Percentiles rank a stretch among this genome's conserved stretches.
Conservation (phyloP, 2,797 vertebrate species). For the Margarornis squamiger region DNA sequence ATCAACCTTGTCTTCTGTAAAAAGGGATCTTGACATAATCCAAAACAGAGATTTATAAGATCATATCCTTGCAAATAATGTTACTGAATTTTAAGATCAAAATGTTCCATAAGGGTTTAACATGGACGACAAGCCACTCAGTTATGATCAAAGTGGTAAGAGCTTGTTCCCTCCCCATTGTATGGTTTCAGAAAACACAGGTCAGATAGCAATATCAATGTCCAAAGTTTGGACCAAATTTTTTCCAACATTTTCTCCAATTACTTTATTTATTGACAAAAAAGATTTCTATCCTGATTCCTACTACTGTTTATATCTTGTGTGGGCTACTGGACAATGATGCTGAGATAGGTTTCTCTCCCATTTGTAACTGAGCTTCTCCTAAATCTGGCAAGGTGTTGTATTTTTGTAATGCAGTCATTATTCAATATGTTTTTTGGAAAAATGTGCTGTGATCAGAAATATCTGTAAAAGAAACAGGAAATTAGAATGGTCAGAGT, state of each 20-base stretch:
- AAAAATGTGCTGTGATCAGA: not conserved
- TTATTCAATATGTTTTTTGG: not conserved
- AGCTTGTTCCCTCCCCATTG: not conserved
- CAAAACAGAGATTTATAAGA: slow-evolving; percentile 58
- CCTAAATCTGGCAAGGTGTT: not conserved
- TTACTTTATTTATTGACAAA: not conserved
- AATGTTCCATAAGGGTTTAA: not conserved
- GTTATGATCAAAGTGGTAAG: not conserved
- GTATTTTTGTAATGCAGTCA: not conserved
- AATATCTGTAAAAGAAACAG: not conserved
- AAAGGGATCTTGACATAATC: slow-evolving; percentile 39
- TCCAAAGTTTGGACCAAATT: not conserved
- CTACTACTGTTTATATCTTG: not conserved
- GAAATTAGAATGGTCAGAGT: not conserved
- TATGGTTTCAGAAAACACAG: not conserved
- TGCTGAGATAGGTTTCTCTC: not conserved
- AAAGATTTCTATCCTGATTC: not conserved
- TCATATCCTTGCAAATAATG: not conserved
- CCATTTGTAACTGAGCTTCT: not conserved
- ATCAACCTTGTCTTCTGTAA: slow-evolving; percentile 49
- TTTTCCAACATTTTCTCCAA: not conserved
- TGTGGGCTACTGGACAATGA: not conserved
- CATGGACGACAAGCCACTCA: not conserved
- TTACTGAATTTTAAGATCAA: not conserved
- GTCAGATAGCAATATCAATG: not conserved